Evolutionary conservation across 2,888 invertebrate species (phyloP), one percentile per base, ranked within the genome.

Genomic region (Cynaeus angustus): DNA sequence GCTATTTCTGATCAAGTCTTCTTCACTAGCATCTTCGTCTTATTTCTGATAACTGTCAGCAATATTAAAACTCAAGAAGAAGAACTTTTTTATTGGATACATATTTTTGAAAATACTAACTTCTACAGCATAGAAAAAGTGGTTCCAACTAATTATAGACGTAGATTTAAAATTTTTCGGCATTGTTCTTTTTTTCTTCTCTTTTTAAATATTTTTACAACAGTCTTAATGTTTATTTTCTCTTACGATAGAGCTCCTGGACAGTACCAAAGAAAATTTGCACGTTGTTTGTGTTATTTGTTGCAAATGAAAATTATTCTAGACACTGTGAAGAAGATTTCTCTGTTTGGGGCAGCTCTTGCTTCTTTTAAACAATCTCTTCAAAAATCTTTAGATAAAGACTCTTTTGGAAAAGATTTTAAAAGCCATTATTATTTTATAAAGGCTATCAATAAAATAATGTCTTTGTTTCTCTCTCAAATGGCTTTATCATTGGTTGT

Each of bases 31-130:
- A 37, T 37, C n/a, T 8, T 37, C 37, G 2, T 37, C 3, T 8
- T 37, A 7, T 8, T n/a, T n/a, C 1, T 37, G 4, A 37, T n/a
- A 5, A n/a, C 8, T 7, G 9, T 37, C 2, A 7, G 1, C 2
- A 37, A 37, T 37, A 37, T 37, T 7, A 37, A 37, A 37, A 8
- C 10, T 12, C 43, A 43, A n/a, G 6, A 12, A 43, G 12, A 13
- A n/a, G 43, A 43, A 12, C 7, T 43, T 12, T 6, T 2, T 43
- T 43, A 2, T n/a, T 43, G 43, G 43, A 2, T 43, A 13, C 12
- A 43, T 7, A 43, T 43, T 43, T 43, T 43, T 12, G 10, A 43
- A 43, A 43, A 43, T 10, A 3, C 10, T 12, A 43, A 43, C 9
- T 43, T 7, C 1, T 43, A 10, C 43, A 10, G 12, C 1, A 5